Percentiles rank a stretch among this genome's conserved stretches.
Conservation (phyloP, 2,888 invertebrate genomes). For the Zygaena filipendulae region DNA sequence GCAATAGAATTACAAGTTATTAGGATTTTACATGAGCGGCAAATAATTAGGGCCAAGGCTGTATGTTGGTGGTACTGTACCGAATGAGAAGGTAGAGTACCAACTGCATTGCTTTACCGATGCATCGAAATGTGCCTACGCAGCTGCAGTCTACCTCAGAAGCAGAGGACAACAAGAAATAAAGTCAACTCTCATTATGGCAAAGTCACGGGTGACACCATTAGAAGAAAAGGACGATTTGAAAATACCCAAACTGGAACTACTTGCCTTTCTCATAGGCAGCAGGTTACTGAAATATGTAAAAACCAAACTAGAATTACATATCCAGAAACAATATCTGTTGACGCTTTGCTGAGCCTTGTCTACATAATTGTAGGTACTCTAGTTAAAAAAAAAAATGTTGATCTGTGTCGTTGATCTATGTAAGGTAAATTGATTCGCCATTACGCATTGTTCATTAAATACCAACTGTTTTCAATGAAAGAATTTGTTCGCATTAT, state of each 20-base stretch:
- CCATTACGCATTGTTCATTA: no score
- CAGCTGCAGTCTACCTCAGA: not conserved
- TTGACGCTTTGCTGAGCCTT: no score
- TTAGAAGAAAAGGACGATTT: not conserved
- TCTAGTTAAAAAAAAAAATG: no score
- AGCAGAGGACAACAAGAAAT: not conserved
- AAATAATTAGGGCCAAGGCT: not conserved
- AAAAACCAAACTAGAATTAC: not conserved
- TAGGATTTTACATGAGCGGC: no score
- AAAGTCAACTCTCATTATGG: not conserved
- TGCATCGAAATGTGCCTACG: not conserved
- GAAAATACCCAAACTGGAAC: not conserved
- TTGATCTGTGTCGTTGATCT: no score
- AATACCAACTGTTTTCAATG: no score
- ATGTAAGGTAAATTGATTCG: no score
- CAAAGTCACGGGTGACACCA: not conserved
- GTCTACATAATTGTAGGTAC: no score
- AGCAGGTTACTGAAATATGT: constrained; percentile 1
- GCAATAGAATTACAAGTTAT: no score
- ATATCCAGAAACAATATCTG: not conserved
- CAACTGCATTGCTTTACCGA: not conserved
- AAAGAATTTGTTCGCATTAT: no score
- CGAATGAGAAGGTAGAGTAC: not conserved
- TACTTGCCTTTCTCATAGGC: not conserved
- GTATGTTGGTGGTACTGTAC: no score